Evolutionary conservation across 2,113 vertebrate species (phyloP), one percentile per base, ranked within the genome.

Genomic region (Mixornis gularis): DNA sequence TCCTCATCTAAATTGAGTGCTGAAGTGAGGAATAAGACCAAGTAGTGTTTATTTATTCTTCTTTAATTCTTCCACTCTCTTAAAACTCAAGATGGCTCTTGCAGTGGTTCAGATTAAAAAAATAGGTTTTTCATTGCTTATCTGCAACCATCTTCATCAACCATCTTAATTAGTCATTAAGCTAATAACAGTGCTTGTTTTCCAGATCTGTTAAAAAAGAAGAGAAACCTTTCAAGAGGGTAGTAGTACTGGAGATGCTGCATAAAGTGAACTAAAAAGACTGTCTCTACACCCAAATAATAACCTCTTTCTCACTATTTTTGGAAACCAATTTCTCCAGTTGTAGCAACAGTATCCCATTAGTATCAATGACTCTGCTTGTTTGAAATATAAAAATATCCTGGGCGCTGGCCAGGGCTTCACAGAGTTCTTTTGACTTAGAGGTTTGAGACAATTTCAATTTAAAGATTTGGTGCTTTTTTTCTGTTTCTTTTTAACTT

Each of bases 401-500:
- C 7, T 71, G 18, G 2, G 5, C 13, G 5, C 48, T 79, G 26
- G 22, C 48, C 22, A 63, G 21, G 38, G 14, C n/a, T 69, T 40
- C 49, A 53, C 36, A 49, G 27, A 62, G 8, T 53, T 87, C 40
- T 64, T 58, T 1, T 0, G 26, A 29, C 21, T 81, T 48, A 62
- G 52, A 84, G 11, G 2, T 74, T 65, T 72, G 32, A 87, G 34
- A 59, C 13, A 46, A 46, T 56, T 79, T 79, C 66, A 72, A 16
- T 58, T 58, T 38, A 52, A 89, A 29, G 21, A 62, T 91, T 73
- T 87, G 7, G 26, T 48, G 3, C 38, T 79, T 69, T 32, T 7
- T 93, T 85, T 87, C 58, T 79, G 30, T 85, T 92, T 85, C 22
- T 63, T 89, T 95, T 77, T 24, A 83, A 43, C 21, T 81, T 76